Conservation (phyloP, 2,113 vertebrate genomes). For the Seriola dumerili region DNA sequence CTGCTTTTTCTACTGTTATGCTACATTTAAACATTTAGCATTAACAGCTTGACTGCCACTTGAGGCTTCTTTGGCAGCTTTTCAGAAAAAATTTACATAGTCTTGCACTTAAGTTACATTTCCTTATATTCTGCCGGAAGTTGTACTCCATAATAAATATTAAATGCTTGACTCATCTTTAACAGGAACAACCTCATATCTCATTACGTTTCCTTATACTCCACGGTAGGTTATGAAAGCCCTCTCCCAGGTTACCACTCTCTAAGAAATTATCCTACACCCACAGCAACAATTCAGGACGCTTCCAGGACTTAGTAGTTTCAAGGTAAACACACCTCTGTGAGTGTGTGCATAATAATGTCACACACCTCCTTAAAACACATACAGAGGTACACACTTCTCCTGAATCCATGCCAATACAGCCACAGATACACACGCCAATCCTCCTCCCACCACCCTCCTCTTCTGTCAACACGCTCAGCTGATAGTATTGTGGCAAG, state of each 20-base stretch:
- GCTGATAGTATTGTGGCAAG: conserved; percentile 16
- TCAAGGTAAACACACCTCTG: conserved; percentile 5
- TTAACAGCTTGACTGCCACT: background rate
- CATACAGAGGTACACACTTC: background rate
- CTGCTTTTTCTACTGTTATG: background rate
- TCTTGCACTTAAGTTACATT: background rate
- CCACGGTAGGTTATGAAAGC: background rate
- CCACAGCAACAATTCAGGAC: conserved; percentile 9
- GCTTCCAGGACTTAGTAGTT: conserved; percentile 17
- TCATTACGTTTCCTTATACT: background rate
- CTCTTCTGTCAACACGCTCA: background rate
- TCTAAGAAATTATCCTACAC: background rate
- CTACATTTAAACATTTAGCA: background rate
- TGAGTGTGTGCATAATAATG: too few species aligned
- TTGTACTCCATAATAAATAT: background rate
- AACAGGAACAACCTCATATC: background rate
- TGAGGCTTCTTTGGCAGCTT: background rate
- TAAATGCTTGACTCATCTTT: background rate
- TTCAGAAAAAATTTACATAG: too few species aligned
- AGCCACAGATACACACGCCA: background rate
- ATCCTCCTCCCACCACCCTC: conserved; percentile 5
- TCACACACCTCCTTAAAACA: conserved; percentile 3
- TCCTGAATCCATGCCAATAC: background rate
- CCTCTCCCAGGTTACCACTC: background rate
- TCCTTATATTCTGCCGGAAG: background rate